Conservation (phyloP, 1,140 invertebrate genomes). For the Musca domestica region DNA sequence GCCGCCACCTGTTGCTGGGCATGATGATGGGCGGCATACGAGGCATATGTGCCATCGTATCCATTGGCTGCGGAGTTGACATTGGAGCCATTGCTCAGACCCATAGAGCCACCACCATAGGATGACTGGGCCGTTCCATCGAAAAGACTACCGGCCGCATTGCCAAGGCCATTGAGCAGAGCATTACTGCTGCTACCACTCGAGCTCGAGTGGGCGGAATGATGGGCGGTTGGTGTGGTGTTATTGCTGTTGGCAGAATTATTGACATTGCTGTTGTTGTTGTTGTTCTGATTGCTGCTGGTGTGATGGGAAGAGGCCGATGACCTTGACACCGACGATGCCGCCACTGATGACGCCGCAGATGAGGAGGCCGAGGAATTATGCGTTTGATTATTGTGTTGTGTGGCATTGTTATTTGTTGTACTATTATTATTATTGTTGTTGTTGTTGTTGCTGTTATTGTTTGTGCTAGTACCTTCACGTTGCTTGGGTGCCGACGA, state of each 20-base stretch:
- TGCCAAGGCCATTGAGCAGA: constrained; percentile 4
- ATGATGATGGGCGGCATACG: constrained; percentile 41
- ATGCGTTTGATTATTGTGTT: constrained; percentile 33
- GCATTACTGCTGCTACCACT: constrained; percentile 37
- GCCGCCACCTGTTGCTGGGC: constrained; percentile 29
- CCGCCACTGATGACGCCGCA: neutral
- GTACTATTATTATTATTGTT: constrained; percentile 32
- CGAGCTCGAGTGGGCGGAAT: constrained; percentile 32
- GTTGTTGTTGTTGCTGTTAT: constrained; percentile 42
- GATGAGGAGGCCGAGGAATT: neutral
- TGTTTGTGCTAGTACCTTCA: constrained; percentile 65
- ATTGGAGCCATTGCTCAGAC: constrained; percentile 11
- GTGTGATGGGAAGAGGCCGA: constrained; percentile 9
- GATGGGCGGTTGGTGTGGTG: constrained; percentile 39
- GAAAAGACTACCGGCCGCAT: constrained; percentile 36
- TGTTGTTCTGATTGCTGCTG: constrained; percentile 40
- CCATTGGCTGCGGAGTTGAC: constrained; percentile 29
- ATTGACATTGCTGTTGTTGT: constrained; percentile 48
- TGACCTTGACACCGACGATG: neutral
- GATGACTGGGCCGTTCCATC: constrained; percentile 50
- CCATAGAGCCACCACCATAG: constrained; percentile 32
- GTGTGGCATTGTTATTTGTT: constrained; percentile 42
- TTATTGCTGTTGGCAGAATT: constrained; percentile 34
- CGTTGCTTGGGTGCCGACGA: constrained; percentile 65
- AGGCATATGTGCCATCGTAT: constrained; percentile 45